phyloP scores from a whole-genome alignment of 2,797 vertebrate genomes.

The Paedocypris micromegethes region DNA sequence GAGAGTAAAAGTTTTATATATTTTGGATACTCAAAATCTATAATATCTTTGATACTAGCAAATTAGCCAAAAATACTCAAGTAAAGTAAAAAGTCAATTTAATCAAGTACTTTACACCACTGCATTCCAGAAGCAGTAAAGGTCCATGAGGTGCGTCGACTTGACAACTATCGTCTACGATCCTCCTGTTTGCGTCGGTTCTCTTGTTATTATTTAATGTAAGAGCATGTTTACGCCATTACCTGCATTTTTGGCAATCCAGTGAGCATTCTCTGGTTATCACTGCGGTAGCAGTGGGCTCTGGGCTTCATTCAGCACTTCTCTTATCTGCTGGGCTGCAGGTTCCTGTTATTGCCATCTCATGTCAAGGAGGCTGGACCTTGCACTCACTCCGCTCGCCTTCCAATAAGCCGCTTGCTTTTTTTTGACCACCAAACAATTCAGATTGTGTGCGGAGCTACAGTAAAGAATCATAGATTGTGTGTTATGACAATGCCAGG shows the following conservation, averaged over 20 bases:
- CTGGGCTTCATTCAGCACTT: slow-evolving; percentile 50
- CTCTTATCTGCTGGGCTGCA: slow-evolving; percentile 85
- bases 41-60: too few relatives aligned
- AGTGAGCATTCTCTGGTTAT: slow-evolving; percentile 40
- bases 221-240: slow-evolving; percentile 23
- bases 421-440: slow-evolving; percentile 45
- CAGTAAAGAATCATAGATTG: slow-evolving; percentile 54
- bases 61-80: too few relatives aligned
- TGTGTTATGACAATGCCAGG: slow-evolving; percentile 65
- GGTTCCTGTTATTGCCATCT: slow-evolving; percentile 91
- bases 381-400: slow-evolving; percentile 43
- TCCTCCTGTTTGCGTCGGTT: neutral
- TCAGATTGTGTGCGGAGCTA: slow-evolving; percentile 52
- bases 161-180: neutral
- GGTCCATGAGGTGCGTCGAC: neutral
- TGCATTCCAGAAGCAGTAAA: neutral
- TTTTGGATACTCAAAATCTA: too few relatives aligned
- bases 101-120: too few relatives aligned
- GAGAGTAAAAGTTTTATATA: too few relatives aligned
- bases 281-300: slow-evolving; percentile 36
- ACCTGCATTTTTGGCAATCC: slow-evolving; percentile 35
- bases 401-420: slow-evolving; percentile 29
- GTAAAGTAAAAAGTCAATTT: too few relatives aligned
- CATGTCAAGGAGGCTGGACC: slow-evolving; percentile 46
- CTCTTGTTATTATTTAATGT: neutral